Percentiles rank a stretch among this genome's conserved stretches.
phyloP scores from a whole-genome alignment of 2,888 invertebrate species.

The Empis livida region DNA sequence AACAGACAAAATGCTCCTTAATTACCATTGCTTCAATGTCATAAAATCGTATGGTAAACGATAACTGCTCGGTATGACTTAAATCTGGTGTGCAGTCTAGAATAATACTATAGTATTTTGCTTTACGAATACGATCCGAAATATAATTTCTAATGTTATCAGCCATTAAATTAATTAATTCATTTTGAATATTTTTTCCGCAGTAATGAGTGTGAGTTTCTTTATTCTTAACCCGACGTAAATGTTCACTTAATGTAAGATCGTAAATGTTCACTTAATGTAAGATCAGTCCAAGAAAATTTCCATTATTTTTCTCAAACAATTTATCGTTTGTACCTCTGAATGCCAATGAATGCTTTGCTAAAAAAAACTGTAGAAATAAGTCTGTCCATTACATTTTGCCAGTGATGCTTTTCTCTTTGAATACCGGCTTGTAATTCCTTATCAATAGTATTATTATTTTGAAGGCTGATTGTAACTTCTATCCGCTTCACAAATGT shows the following conservation, averaged over 20 bases:
- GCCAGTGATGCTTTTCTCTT: not conserved
- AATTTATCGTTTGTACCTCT: not conserved
- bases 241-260: not conserved
- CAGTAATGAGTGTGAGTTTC: not conserved
- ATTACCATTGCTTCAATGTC: not conserved
- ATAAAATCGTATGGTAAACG: not conserved
- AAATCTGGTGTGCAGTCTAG: not conserved
- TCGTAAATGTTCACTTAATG: slow-evolving; percentile 3
- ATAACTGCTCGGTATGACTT: not conserved
- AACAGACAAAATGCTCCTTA: not conserved
- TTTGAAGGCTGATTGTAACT: not conserved
- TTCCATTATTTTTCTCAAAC: not conserved
- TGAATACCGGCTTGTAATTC: not conserved
- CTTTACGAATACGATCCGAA: not conserved
- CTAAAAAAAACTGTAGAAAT: not conserved
- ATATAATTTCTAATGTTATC: not conserved
- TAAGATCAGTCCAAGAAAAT: slow-evolving; percentile 1
- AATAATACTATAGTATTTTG: not conserved
- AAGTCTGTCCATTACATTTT: not conserved
- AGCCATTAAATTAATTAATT: not conserved
- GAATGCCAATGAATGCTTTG: not conserved
- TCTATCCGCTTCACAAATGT: not conserved
- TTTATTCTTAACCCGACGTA: not conserved
- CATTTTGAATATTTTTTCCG: not conserved
- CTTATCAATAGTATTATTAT: slow-evolving; percentile 1